Percentiles rank a stretch among this genome's conserved stretches.
phyloP scores from a whole-genome alignment of 2,113 vertebrate genomes.

The Oreochromis spilurus region DNA sequence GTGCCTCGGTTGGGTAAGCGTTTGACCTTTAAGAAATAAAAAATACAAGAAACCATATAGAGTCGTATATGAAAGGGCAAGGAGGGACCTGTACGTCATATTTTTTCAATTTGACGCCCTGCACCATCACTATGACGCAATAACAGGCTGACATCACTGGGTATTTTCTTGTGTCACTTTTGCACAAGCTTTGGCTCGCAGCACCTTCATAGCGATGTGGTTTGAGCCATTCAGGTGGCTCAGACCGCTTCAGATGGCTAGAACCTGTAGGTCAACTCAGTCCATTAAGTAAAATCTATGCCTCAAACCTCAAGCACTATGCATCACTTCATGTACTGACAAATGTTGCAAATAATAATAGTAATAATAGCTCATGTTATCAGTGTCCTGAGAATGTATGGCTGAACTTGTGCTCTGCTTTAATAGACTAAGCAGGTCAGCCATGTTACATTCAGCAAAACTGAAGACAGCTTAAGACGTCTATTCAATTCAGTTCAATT shows the following conservation, averaged over 20 bases:
- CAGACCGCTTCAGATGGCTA: not conserved
- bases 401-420: not conserved
- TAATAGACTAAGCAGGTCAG: not conserved
- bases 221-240: not conserved
- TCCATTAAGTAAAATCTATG: not conserved
- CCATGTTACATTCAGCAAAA: not conserved
- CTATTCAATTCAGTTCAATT: no score
- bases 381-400: not conserved
- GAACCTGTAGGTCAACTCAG: no score
- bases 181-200: no score
- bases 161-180: no score
- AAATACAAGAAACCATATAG: not conserved
- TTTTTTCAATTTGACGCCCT: not conserved
- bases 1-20: not conserved
- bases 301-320: not conserved
- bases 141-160: no score
- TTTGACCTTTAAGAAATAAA: not conserved
- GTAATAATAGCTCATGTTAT: not conserved
- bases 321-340: not conserved
- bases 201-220: not conserved
- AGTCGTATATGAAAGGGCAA: not conserved
- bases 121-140: not conserved
- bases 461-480: not conserved
- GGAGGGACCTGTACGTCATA: accelerated
- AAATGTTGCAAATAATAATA: not conserved